Percentiles rank a stretch among this genome's conserved stretches.
Conservation (phyloP, 2,797 vertebrate genomes). For the Decapterus maruadsi region DNA sequence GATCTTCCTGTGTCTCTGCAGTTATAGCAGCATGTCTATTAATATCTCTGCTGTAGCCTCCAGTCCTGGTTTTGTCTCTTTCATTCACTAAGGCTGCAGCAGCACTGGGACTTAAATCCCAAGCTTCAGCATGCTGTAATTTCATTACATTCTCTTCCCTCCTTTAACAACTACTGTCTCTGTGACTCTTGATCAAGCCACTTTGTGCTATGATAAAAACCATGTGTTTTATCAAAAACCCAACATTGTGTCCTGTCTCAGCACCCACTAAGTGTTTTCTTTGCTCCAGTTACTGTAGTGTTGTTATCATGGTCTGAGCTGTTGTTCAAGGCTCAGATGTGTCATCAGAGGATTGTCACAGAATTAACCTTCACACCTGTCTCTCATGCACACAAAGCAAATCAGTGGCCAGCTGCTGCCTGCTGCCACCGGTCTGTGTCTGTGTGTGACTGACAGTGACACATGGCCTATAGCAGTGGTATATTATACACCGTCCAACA, state of each 20-base stretch:
- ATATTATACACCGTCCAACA: background rate
- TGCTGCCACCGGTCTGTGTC: slow-evolving; percentile 14
- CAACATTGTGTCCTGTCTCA: background rate
- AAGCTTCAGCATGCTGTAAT: slow-evolving; percentile 69
- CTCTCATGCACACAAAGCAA: slow-evolving; percentile 47
- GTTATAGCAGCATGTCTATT: slow-evolving; percentile 65
- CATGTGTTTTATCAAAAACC: background rate
- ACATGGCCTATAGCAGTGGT: slow-evolving; percentile 34
- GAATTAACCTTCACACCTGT: slow-evolving; percentile 64
- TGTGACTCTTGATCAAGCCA: slow-evolving; percentile 45
- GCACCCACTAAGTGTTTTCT: slow-evolving; percentile 16
- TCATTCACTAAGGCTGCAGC: slow-evolving; percentile 64
- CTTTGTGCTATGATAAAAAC: background rate
- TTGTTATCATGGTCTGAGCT: slow-evolving; percentile 26
- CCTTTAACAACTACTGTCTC: slow-evolving; percentile 42
- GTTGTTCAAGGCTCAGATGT: slow-evolving; percentile 49
- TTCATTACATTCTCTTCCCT: slow-evolving; percentile 58
- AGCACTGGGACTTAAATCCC: slow-evolving; percentile 72
- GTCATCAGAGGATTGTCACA: slow-evolving; percentile 59
- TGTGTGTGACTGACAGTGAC: slow-evolving; percentile 49
- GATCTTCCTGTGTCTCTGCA: slow-evolving; percentile 46
- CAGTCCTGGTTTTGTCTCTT: slow-evolving; percentile 70
- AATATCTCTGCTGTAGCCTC: slow-evolving; percentile 70
- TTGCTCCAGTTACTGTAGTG: slow-evolving; percentile 11
- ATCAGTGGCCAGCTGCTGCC: slow-evolving; percentile 51